Evolutionary conservation across 2,797 vertebrate species (phyloP), one percentile per base, ranked within the genome.

Genomic region (Bufotes viridis): DNA sequence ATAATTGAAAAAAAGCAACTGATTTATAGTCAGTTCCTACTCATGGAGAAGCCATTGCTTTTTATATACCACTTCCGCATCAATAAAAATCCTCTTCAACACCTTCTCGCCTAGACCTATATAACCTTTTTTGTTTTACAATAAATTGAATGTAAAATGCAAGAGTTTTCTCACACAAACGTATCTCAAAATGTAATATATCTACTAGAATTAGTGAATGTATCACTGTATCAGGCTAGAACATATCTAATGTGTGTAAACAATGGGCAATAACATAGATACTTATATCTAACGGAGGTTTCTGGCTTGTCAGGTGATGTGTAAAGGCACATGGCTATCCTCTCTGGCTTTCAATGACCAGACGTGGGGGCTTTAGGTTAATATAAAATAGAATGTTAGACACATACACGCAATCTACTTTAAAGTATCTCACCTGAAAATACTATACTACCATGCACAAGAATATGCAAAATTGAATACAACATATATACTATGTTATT

Each of bases 361-460:
- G 83, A 67, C 12, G 51, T 65, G 42, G 58, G 60, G 29, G 7
- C 26, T 53, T 55, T 49, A 26, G 42, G n/a, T 34, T 67, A 51
- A 53, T 85, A 85, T 26, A 78, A 78, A 85, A 85, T 78, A 78
- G 3, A 78, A 13, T 78, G 78, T 67, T 65, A 85, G n/a, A 85
- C 60, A 53, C 34, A 26, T 85, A 26, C 61, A 78, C 51, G 78
- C n/a, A 26, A 49, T 85, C 42, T 29, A 65, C 7, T 55, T 61
- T 42, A 24, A 78, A 55, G 51, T 8, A 78, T 78, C 15, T 81
- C 13, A 49, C 42, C 34, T 81, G 60, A 81, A 81, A 81, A 18
- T 29, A 58, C 55, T 76, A 80, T 26, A 61, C 22, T 49, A n/a
- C 18, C 58, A 24, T 78, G 51, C 49, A 58, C 51, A 26, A 57